Base-by-base conservation (phyloP, 2,113 vertebrate species). In the Microcebus tavaratra region DNA sequence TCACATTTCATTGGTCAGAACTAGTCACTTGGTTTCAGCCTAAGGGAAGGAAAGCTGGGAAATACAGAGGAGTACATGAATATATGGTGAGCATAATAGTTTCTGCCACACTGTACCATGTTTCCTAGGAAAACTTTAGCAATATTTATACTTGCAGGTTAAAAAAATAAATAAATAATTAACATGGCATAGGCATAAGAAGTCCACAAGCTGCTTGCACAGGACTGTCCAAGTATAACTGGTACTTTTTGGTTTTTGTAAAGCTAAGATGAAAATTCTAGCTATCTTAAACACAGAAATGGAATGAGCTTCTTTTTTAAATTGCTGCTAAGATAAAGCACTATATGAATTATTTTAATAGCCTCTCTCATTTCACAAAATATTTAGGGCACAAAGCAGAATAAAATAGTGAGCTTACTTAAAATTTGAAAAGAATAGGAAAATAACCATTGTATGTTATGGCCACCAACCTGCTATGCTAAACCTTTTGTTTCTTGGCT, bases 361-460 rank as follows among this genome's bases (percentile, higher is more conserved):
- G 17, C 72, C 17, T 82, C 2, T 34, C 68, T 63, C 27, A 70
- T 53, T 88, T 17, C 87, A 23, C 59, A 97, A 91, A 94, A 75
- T 90, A 78, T 50, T 78, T 65, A 97, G 63, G 10, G 0, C 39
- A 96, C 73, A 97, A 95, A 95, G 36, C 83, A 97, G 31, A 88
- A 92, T 88, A 95, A 97, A 65, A 90, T 48, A 68, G 36, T 96
- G 55, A 90, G 92, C 94, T n/a, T 48, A 95, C 88, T 95, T 29
- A 75, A 63, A 93, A 18, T 95, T 55, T 91, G 95, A 92, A 91
- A 96, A 29, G 31, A 94, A 67, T 67, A 92, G 80, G 91, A 34
- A 31, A 85, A 87, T 92, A 90, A 1, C 55, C 3, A 83, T 31
- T 90, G 21, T 20, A 15, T 65, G 39, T 68, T 68, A 68, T 39